Evolutionary conservation across 2,113 vertebrate genomes (phyloP), one percentile per base, ranked within the genome.

Genomic region (Pagrus major): DNA sequence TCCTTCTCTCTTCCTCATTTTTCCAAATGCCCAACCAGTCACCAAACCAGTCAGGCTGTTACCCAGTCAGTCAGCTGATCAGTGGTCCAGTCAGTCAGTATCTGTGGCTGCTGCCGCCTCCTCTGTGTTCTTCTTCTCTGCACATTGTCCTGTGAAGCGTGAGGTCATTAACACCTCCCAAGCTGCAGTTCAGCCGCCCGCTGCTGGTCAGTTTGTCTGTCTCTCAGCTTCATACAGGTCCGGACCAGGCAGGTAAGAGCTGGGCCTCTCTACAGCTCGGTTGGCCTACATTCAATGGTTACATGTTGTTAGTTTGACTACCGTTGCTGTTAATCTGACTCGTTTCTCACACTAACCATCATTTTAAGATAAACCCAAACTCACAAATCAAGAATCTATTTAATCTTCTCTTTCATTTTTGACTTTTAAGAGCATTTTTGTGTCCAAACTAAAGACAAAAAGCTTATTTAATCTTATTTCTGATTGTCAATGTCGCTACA

Each of bases 181-280:
- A 75, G 46, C 68, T 54, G 70, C 54, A 33, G 25, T 44, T 51
- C 70, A 64, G 18, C 9, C 0, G 5, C 16, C 20, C 29, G 20
- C 44, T 20, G 20, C 44, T 72, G 81, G 78, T 84, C 83, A 87
- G 66, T 74, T 86, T 55, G 67, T 61, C 68, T 63, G 74, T 90
- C 80, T 23, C 23, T 81, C 64, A 69, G 31, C 31, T 33, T 81
- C 80, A 73, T 20, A 23, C 67, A 55, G 46, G 49, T 41, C 73
- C 4, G 9, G 25, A 56, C 27, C 15, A 3, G 35, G 33, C 37
- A 1, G 29, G 11, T 9, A 21, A 9, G 56, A 59, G 21, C 29
- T 33, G 0, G 10, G 20, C 18, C n/a, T n/a, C n/a, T n/a, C n/a
- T n/a, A n/a, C n/a, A n/a, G n/a, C n/a, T n/a, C n/a, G n/a, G n/a